Conservation (phyloP, 1,140 invertebrate species). For the Scaptomyza pallida region DNA sequence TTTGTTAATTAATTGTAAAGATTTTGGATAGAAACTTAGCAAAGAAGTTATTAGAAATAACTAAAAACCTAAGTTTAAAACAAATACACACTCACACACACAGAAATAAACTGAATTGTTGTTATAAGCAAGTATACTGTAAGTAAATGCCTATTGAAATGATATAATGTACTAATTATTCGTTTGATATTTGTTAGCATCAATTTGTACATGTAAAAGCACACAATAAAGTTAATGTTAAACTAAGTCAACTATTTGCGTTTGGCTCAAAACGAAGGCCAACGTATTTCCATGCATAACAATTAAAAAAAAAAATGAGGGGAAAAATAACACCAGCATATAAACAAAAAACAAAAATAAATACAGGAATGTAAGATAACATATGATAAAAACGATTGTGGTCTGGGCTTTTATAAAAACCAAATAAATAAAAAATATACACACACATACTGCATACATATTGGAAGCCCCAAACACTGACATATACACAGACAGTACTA, state of each 20-base stretch:
- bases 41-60: conserved; percentile 75
- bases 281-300: conserved; percentile 68
- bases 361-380: conserved; percentile 58
- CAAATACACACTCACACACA: conserved; percentile 37
- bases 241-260: conserved; percentile 44
- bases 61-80: conserved; percentile 59
- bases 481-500: conserved; percentile 26
- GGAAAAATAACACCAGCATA: conserved; percentile 3
- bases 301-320: conserved; percentile 29
- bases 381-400: conserved; percentile 25
- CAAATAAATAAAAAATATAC: conserved; percentile 11
- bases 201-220: conserved; percentile 77
- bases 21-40: conserved; percentile 49
- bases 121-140: conserved; percentile 49
- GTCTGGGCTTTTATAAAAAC: conserved; percentile 34
- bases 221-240: conserved; percentile 63
- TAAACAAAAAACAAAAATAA: conserved; percentile 22
- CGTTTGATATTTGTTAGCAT: conserved; percentile 56
- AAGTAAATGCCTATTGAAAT: conserved; percentile 59
- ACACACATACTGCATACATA: conserved; percentile 13
- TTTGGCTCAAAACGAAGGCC: conserved; percentile 47
- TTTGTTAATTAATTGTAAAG: conserved; percentile 81
- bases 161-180: conserved; percentile 56
- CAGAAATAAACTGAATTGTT: conserved; percentile 40
- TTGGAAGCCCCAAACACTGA: conserved; percentile 23